These are phyloP conservation scores for Cheilinus undulatus DNA, from an alignment of 2,113 vertebrate species.

Conservation along the genomic window DNA sequence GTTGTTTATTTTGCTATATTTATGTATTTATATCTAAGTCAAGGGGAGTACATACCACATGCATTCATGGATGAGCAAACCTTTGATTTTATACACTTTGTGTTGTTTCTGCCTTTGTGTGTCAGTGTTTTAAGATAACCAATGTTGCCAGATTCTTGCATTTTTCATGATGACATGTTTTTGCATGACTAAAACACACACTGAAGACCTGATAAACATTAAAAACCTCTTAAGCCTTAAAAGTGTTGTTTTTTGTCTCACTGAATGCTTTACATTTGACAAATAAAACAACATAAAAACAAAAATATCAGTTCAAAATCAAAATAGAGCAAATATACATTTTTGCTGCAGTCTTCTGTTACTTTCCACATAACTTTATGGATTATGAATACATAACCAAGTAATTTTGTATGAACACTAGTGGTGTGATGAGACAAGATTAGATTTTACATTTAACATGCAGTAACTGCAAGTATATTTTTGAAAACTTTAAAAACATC, in stretches of 20 bases:
- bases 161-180: not conserved
- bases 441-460: too few relatives aligned
- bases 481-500: too few relatives aligned
- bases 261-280: too few relatives aligned
- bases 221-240: not conserved
- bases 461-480: too few relatives aligned
- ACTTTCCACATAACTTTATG: too few relatives aligned
- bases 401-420: too few relatives aligned
- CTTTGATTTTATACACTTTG: conserved; percentile 22
- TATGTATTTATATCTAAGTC: not conserved
- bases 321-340: too few relatives aligned
- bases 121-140: not conserved
- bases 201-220: conserved; percentile 38
- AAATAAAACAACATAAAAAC: too few relatives aligned
- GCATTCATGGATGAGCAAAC: not conserved
- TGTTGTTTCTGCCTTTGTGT: conserved; percentile 4
- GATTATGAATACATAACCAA: too few relatives aligned
- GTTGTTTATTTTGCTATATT: not conserved
- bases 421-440: too few relatives aligned
- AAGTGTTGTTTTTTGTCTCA: not conserved
- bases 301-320: too few relatives aligned
- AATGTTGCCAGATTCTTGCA: not conserved
- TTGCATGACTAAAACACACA: conserved; percentile 48
- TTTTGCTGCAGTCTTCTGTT: too few relatives aligned
- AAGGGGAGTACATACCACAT: conserved; percentile 3